A percentile compares a stretch with the other conserved stretches of the same genome.
Conservation (phyloP, 1,140 invertebrate species). For the Teleogryllus occipitalis region DNA sequence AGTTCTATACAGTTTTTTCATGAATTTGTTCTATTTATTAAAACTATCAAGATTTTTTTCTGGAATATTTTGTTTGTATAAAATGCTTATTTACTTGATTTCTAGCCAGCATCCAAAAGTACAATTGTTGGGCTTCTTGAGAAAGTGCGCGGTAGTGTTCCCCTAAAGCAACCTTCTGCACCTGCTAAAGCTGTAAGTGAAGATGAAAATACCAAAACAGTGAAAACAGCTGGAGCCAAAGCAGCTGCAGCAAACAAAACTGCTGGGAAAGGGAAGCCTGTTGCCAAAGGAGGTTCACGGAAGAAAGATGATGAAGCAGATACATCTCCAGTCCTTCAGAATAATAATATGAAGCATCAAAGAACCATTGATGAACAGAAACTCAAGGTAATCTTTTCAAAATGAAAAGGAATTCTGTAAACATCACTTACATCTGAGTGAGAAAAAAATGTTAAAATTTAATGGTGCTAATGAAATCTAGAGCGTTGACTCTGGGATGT, state of each 20-base stretch:
- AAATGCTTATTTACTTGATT: background rate
- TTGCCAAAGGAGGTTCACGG: slow-evolving; percentile 36
- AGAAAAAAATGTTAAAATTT: too few relatives aligned
- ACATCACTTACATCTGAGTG: too few relatives aligned
- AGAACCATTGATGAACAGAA: slow-evolving; percentile 86
- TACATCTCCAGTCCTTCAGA: slow-evolving; percentile 66
- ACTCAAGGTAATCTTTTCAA: slow-evolving; percentile 50
- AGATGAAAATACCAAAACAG: slow-evolving; percentile 38
- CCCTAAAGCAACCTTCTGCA: slow-evolving; percentile 46
- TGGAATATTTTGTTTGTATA: background rate
- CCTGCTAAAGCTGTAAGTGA: slow-evolving; percentile 26
- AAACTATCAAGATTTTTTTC: background rate
- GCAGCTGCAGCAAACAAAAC: slow-evolving; percentile 2
- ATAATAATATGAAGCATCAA: slow-evolving; percentile 84
- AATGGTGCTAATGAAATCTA: too few relatives aligned
- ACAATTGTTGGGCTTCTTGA: slow-evolving; percentile 71
- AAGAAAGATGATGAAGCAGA: slow-evolving; percentile 86
- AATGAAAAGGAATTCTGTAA: too few relatives aligned
- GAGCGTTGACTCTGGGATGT: too few relatives aligned
- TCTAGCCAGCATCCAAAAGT: slow-evolving; percentile 67
- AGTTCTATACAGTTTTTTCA: too few relatives aligned
- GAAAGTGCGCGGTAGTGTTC: slow-evolving; percentile 71
- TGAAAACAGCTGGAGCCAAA: slow-evolving; percentile 46
- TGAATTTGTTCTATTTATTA: too few relatives aligned
- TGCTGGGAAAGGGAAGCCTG: slow-evolving; percentile 26